Evolutionary conservation across 2,113 vertebrate genomes (phyloP).

Genomic region (Uria aalge): DNA sequence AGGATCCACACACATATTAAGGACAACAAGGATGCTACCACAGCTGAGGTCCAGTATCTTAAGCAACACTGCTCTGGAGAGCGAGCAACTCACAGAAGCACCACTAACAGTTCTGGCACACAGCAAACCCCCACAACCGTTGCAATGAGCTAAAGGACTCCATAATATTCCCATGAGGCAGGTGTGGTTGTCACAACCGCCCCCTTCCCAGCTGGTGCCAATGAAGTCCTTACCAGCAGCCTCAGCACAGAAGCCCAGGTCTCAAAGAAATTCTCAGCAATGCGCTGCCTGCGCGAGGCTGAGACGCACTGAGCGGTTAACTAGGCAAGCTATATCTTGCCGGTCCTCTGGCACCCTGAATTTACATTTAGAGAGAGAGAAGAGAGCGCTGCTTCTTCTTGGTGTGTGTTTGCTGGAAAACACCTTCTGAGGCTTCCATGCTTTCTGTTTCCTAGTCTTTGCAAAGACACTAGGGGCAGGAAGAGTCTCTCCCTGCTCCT

Average conservation of each 20-base stretch:
- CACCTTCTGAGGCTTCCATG: background rate
- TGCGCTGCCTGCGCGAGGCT: background rate
- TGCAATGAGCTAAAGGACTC: background rate
- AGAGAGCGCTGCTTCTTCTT: background rate
- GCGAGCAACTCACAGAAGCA: background rate
- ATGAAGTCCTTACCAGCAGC: background rate
- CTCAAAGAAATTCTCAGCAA: background rate
- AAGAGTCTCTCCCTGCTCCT: background rate
- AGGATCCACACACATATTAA: background rate
- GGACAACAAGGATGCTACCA: background rate
- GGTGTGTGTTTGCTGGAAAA: background rate
- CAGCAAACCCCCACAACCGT: background rate
- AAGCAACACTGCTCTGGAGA: background rate
- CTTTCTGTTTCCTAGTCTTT: background rate
- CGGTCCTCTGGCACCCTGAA: background rate
- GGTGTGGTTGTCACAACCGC: background rate
- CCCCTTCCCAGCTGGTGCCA: background rate
- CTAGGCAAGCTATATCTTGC: background rate
- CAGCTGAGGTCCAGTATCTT: background rate
- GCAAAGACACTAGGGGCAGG: background rate
- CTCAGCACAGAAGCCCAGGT: background rate
- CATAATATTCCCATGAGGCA: background rate
- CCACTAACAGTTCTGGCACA: background rate
- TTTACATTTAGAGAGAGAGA: background rate
- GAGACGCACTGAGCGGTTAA: background rate